Percentiles rank a stretch among this genome's conserved stretches.
phyloP scores from a whole-genome alignment of 1,140 invertebrate species.

The Galleria mellonella region DNA sequence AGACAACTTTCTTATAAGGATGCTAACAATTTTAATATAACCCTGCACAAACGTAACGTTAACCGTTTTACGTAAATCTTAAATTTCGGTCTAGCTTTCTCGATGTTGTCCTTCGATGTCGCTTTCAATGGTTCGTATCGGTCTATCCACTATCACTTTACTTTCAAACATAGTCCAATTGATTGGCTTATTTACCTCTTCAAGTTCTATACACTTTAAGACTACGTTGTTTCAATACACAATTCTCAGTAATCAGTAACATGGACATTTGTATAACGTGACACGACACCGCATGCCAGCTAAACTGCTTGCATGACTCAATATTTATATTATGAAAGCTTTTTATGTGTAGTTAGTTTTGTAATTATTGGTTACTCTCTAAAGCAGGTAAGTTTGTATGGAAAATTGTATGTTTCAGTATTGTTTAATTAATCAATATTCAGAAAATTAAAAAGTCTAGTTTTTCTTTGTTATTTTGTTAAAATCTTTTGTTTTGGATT shows the following conservation, averaged over 20 bases:
- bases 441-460: too few relatives aligned
- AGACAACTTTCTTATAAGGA: too few relatives aligned
- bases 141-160: conserved; percentile 60
- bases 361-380: neutral
- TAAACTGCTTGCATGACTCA: conserved; percentile 60
- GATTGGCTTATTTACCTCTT: conserved; percentile 29
- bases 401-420: too few relatives aligned
- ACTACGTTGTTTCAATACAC: conserved; percentile 34
- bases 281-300: conserved; percentile 61
- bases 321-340: conserved; percentile 54
- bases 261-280: conserved; percentile 26
- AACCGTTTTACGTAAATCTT: neutral
- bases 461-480: too few relatives aligned
- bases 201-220: conserved; percentile 32
- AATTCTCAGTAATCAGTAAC: neutral
- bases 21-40: too few relatives aligned
- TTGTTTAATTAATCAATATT: too few relatives aligned
- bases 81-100: conserved; percentile 50
- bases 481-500: too few relatives aligned
- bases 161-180: conserved; percentile 40
- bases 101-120: conserved; percentile 70
- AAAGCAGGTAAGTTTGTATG: too few relatives aligned
- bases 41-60: too few relatives aligned
- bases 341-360: conserved; percentile 66
- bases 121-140: conserved; percentile 69